These are phyloP conservation scores for Rallus crepitans DNA, from an alignment of 2,797 vertebrate genomes.

Conservation along the genomic window DNA sequence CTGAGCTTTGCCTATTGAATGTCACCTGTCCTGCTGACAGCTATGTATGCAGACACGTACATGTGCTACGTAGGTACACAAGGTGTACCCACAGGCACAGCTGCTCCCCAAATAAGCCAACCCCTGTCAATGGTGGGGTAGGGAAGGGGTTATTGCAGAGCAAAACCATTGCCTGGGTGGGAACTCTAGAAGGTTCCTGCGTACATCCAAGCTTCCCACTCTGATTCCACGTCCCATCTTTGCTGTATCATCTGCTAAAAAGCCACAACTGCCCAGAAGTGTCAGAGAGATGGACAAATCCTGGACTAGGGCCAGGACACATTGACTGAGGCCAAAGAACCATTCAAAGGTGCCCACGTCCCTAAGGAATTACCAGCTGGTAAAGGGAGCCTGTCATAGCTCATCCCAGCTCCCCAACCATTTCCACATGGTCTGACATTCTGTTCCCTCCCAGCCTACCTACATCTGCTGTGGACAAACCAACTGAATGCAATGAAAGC, in stretches of 20 bases:
- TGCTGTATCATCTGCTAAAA: fast-evolving
- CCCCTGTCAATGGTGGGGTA: fast-evolving
- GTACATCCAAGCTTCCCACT: not conserved
- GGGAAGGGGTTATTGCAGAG: not conserved
- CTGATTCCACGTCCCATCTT: not conserved
- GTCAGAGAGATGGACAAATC: not conserved
- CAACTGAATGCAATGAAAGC: not conserved
- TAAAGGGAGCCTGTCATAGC: not conserved
- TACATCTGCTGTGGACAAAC: not conserved
- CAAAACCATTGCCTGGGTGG: not conserved
- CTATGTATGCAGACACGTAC: fast-evolving
- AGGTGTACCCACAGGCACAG: not conserved
- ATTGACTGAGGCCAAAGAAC: not conserved
- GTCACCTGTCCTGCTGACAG: fast-evolving
- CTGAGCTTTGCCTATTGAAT: not conserved
- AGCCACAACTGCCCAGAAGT: not conserved
- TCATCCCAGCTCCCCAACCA: not conserved
- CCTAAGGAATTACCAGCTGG: not conserved
- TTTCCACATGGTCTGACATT: not conserved
- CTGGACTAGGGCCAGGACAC: not conserved
- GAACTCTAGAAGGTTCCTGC: fast-evolving
- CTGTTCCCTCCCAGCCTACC: not conserved
- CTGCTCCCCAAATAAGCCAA: not conserved
- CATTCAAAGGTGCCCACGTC: not conserved
- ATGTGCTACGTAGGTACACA: too few species aligned